Evolutionary conservation across 2,113 vertebrate genomes (phyloP).

Genomic region (Caranx ignobilis): DNA sequence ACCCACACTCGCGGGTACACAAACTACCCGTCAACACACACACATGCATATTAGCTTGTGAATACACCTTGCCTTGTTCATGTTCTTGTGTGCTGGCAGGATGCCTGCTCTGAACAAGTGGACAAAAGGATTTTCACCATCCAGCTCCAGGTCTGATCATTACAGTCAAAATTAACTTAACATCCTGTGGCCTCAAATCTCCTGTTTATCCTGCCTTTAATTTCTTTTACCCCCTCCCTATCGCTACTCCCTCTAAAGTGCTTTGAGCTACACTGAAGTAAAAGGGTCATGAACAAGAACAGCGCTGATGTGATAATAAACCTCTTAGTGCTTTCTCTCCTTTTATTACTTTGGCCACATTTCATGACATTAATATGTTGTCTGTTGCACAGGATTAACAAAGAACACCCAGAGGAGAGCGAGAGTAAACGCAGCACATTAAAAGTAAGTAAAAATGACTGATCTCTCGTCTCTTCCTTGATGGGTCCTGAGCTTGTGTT

Average conservation of each 20-base stretch:
- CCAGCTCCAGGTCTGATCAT: constrained; percentile 47
- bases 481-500: constrained; percentile 53
- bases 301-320: constrained; percentile 42
- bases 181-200: constrained; percentile 34
- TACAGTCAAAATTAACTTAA: constrained; percentile 53
- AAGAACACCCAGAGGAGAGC: constrained; percentile 5
- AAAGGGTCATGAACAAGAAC: constrained; percentile 16
- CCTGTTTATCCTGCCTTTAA: constrained; percentile 50
- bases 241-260: constrained; percentile 15
- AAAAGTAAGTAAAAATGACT: constrained; percentile 58
- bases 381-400: constrained; percentile 29
- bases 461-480: constrained; percentile 47
- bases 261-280: constrained; percentile 27
- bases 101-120: constrained; percentile 42
- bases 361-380: constrained; percentile 47
- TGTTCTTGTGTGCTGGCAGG: constrained; percentile 24
- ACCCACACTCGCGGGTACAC: constrained; percentile 5
- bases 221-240: constrained; percentile 34
- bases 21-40: constrained; percentile 13
- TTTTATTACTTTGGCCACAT: constrained; percentile 25
- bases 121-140: constrained; percentile 33
- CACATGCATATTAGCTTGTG: constrained; percentile 2
- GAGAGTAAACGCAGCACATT: constrained; percentile 50
- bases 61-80: background rate
- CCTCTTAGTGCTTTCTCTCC: constrained; percentile 3